Percentiles rank a stretch among this genome's conserved stretches.
These are phyloP conservation scores for Leptinotarsa undecemlineata DNA, from an alignment of 1,140 invertebrate genomes.

Conservation along the genomic window DNA sequence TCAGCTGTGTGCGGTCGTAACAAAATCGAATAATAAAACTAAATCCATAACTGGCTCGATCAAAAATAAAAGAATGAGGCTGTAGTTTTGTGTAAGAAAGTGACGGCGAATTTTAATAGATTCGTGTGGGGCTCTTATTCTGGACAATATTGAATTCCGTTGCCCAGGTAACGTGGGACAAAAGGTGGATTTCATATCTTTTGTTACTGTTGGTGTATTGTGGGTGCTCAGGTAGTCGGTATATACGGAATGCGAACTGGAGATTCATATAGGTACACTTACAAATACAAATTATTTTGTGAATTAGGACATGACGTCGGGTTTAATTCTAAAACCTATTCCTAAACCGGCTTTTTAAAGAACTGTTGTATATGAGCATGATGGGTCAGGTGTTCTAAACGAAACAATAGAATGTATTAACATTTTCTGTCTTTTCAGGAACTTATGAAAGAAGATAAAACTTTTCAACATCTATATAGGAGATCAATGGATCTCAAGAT, in stretches of 20 bases:
- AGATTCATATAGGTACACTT: slow-evolving; percentile 13
- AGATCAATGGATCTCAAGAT: too few species aligned
- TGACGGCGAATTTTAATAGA: slow-evolving; percentile 40
- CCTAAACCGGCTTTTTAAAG: too few species aligned
- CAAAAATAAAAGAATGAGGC: slow-evolving; percentile 34
- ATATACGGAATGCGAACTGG: slow-evolving; percentile 19
- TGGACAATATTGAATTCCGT: slow-evolving; percentile 39
- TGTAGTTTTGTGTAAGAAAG: slow-evolving; percentile 26
- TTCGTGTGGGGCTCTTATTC: slow-evolving; percentile 27
- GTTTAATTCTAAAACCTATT: too few species aligned
- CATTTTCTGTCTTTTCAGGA: too few species aligned
- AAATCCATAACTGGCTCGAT: slow-evolving; percentile 41
- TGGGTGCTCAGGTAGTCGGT: slow-evolving; percentile 37
- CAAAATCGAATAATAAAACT: slow-evolving; percentile 34
- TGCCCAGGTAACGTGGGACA: slow-evolving; percentile 39
- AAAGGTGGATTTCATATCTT: slow-evolving; percentile 40
- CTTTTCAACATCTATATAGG: too few species aligned
- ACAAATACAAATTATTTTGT: background rate
- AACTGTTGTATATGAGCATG: too few species aligned
- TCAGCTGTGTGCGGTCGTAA: slow-evolving; percentile 28
- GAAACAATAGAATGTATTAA: too few species aligned
- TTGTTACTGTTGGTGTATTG: slow-evolving; percentile 37
- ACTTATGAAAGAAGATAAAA: too few species aligned
- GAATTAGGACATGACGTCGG: background rate
- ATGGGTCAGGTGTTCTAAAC: too few species aligned